Percentiles rank a stretch among this genome's conserved stretches.
phyloP scores from a whole-genome alignment of 2,113 vertebrate genomes.

The Proteles cristata region DNA sequence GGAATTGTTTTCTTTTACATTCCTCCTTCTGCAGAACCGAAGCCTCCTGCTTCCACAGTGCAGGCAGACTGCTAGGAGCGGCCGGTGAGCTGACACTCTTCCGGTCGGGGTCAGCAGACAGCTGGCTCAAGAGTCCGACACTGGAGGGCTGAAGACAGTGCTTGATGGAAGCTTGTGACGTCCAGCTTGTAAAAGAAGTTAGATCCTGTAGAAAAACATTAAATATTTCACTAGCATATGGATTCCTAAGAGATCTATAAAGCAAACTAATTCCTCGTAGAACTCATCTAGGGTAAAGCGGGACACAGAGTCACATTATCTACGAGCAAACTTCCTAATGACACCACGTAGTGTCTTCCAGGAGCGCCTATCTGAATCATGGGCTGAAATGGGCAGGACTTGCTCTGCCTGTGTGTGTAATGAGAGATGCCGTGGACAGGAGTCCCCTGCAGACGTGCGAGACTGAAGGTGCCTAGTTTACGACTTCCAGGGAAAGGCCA shows the following conservation, averaged over 20 bases:
- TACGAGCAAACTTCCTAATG: background rate
- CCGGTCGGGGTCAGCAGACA: background rate
- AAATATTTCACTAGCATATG: constrained; percentile 43
- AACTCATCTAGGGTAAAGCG: background rate
- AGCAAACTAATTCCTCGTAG: background rate
- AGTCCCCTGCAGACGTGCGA: accelerated
- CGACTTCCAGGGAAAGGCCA: background rate
- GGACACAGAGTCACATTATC: background rate
- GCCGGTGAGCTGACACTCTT: background rate
- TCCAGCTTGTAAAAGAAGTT: constrained; percentile 26
- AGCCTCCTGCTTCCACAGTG: constrained; percentile 14
- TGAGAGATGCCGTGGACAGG: background rate
- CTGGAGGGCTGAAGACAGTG: background rate
- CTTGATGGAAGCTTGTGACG: background rate
- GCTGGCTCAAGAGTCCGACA: background rate
- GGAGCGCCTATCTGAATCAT: background rate
- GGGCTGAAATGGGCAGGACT: background rate
- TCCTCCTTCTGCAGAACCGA: constrained; percentile 26
- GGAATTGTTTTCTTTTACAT: constrained; percentile 25
- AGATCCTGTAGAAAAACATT: constrained; percentile 49
- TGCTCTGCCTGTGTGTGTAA: no score
- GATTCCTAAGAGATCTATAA: constrained; percentile 37
- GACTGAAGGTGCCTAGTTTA: background rate
- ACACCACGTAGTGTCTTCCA: background rate
- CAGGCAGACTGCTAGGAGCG: background rate